Percentiles rank a stretch among this genome's conserved stretches.
phyloP scores from a whole-genome alignment of 2,888 invertebrate species.

The Cheilosia soror region DNA sequence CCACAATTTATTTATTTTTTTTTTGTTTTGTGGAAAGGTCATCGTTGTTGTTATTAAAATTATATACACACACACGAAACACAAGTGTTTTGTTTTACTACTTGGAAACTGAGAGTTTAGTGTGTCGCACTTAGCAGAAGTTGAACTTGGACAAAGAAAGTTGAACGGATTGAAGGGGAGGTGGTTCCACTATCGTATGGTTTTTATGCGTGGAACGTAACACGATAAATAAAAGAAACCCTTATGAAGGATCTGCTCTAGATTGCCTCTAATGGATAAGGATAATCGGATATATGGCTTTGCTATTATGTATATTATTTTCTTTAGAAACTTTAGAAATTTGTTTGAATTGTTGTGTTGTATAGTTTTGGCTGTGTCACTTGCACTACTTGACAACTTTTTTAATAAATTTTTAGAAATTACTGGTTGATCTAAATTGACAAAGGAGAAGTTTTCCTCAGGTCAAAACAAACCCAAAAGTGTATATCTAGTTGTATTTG shows the following conservation, averaged over 20 bases:
- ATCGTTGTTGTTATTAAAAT: not conserved
- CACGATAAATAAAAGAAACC: not conserved
- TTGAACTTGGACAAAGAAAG: not conserved
- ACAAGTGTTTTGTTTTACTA: conserved; percentile 4
- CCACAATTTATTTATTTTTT: conserved; percentile 28
- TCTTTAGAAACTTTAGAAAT: not conserved
- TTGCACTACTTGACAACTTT: too few relatives aligned
- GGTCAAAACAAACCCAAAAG: too few relatives aligned
- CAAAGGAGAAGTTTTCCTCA: too few relatives aligned
- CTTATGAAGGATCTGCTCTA: not conserved
- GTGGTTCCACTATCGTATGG: not conserved
- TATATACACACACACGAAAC: not conserved
- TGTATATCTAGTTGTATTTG: too few relatives aligned
- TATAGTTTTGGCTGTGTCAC: not conserved
- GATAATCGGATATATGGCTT: not conserved
- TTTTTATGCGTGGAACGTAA: not conserved
- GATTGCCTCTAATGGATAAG: conserved; percentile 3
- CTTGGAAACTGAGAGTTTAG: conserved; percentile 8
- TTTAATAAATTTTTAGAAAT: too few relatives aligned
- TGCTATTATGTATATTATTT: not conserved
- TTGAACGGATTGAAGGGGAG: not conserved
- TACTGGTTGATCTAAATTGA: too few relatives aligned
- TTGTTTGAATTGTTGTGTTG: not conserved
- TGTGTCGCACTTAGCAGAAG: conserved; percentile 25
- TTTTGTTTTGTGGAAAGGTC: conserved; percentile 6